Conservation (phyloP, 2,888 invertebrate species). For the Macrophya annulata region DNA sequence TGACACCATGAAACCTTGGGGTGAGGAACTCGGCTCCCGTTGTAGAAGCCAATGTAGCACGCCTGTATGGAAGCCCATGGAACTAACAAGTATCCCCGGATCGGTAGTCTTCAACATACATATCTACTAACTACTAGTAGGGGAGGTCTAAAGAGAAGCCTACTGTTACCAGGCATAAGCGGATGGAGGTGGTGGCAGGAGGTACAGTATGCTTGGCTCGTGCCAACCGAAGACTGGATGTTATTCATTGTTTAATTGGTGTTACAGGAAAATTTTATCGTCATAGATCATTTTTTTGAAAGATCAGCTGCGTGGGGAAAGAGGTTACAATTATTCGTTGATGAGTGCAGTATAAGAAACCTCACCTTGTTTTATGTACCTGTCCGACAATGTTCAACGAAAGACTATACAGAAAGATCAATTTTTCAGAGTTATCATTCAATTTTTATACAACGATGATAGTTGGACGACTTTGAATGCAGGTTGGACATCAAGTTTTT, state of each 20-base stretch:
- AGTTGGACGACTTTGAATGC: too few species aligned
- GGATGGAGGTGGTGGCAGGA: background rate
- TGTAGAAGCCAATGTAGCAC: constrained; percentile 44
- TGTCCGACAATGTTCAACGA: too few species aligned
- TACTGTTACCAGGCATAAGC: constrained; percentile 18
- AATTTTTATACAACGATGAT: too few species aligned
- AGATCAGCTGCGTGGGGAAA: background rate
- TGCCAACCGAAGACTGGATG: background rate
- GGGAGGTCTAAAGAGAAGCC: constrained; percentile 31
- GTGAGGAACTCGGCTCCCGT: constrained; percentile 38
- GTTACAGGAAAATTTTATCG: background rate
- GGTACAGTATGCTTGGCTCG: constrained; percentile 31
- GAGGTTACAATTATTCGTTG: too few species aligned
- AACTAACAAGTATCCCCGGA: constrained; percentile 40
- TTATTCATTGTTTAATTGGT: constrained; percentile 16
- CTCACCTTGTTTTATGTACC: too few species aligned
- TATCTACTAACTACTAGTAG: background rate
- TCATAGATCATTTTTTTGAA: background rate
- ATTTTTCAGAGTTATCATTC: too few species aligned
- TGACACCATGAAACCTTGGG: constrained; percentile 45
- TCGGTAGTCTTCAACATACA: constrained; percentile 27
- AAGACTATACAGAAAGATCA: too few species aligned
- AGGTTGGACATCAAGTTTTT: too few species aligned
- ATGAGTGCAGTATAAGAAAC: too few species aligned
- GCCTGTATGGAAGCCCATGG: constrained; percentile 35